Base-by-base conservation (phyloP, 2,888 invertebrate genomes). In the Thymelicus lineola region DNA sequence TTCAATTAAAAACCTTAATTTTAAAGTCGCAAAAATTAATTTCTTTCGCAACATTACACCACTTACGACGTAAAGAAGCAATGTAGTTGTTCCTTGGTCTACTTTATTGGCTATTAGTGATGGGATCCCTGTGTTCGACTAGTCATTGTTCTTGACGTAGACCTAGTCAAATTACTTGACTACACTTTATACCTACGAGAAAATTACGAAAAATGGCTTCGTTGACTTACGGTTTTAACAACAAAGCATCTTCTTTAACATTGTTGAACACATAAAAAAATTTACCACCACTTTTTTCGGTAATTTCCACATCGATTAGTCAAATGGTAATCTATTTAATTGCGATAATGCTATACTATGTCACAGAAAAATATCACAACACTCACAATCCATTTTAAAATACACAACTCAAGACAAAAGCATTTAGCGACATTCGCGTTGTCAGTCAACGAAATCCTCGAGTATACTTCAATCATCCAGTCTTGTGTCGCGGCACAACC, bases 31-130 rank as follows among this genome's bases (percentile, higher is more conserved):
- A 85, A 76, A 81, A 78, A 74, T 55, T n/a, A 75, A 63, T 80
- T 82, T 84, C 68, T 67, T 72, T 73, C 80, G 71, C 15, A 66
- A 48, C 53, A 50, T 60, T 64, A 75, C 72, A 72, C 63, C 73
- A 74, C 75, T 78, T 88, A 85, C 45, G 87, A 73, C 87, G 64
- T 85, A 82, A 80, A 73, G 77, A 57, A 75, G 73, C 73, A 72
- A 66, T 62, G 9, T 15, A 46, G 48, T 45, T 64, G 77, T 78
- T 86, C 85, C 90, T 90, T 93, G 92, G 85, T 89, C 93, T 91
- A 93, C 87, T 90, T 93, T 89, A 90, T 86, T 82, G 78, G 75
- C 63, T 86, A 67, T 67, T 80, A 93, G 93, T 80, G 92, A 82
- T 82, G 93, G 73, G 86, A 83, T 80, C 73, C 66, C 61, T 28